Base-by-base conservation (phyloP, 2,888 invertebrate genomes). In the Fragum fragum region DNA sequence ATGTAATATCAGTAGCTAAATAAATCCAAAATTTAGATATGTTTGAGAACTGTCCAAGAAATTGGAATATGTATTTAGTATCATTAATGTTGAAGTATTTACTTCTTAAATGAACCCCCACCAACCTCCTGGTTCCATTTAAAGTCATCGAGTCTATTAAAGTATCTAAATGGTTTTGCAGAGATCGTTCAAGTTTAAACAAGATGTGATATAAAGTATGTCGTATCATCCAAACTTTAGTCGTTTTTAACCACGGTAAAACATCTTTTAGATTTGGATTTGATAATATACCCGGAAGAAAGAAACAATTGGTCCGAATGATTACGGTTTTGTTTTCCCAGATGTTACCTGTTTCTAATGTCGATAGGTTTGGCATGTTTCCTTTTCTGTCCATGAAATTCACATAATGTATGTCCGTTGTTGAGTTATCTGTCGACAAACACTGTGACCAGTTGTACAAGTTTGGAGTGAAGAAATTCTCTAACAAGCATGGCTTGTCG, bases 371-470 rank as follows among this genome's bases (percentile, higher is more conserved):
- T 57, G 57, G 23, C 21, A 57, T 57, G 3, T 57, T 57, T 9
- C 26, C 26, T 7, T 57, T n/a, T 57, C 21, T 14, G 7, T 57
- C 26, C n/a, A 26, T 21, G 23, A 14, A 21, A 23, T n/a, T 21
- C 3, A 57, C 21, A n/a, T 14, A 26, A 57, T 57, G 21, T 14
- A n/a, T 14, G 11, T 57, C 23, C 7, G 9, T 23, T 21, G 23
- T 57, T 26, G 26, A n/a, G 23, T 57, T 23, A 6, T n/a, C 3
- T 18, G 1, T 14, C 21, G 57, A 57, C 23, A 57, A 23, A 23
- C 57, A 57, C 23, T 57, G 9, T 21, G 57, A 57, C 57, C 57
- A 57, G 57, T 57, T 26, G 57, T 57, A 57, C n/a, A 26, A 3
- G n/a, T 57, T 57, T 57, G 57, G 57, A 3, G 23, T 3, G 3